Percentiles rank a stretch among this genome's conserved stretches.
These are phyloP conservation scores for Slavum lentiscoides DNA, from an alignment of 2,888 invertebrate species.

Conservation along the genomic window DNA sequence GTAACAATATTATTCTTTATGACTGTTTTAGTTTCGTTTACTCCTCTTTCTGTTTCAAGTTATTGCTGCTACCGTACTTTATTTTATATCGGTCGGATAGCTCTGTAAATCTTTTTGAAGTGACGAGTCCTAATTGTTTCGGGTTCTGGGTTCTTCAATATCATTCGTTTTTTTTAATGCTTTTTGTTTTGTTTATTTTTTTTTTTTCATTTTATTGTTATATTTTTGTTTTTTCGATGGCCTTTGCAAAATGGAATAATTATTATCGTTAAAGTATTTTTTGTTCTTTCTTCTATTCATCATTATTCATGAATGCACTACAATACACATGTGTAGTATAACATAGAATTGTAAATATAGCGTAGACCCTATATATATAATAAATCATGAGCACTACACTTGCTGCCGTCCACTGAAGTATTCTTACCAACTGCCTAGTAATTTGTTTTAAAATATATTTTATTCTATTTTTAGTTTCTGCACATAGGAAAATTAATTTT, in stretches of 20 bases:
- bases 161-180: background rate
- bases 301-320: background rate
- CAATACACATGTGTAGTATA: background rate
- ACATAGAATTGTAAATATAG: slow-evolving; percentile 12
- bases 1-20: background rate
- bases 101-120: background rate
- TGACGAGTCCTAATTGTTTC: background rate
- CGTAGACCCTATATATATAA: background rate
- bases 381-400: background rate
- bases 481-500: background rate
- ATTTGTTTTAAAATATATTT: background rate
- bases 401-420: slow-evolving; percentile 15
- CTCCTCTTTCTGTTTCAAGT: background rate
- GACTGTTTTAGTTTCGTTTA: background rate
- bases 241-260: background rate
- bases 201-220: slow-evolving; percentile 1
- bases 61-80: background rate
- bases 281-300: background rate
- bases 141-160: background rate
- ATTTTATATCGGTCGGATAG: background rate
- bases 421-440: slow-evolving; percentile 12
- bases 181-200: slow-evolving; percentile 22
- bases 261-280: slow-evolving; percentile 6
- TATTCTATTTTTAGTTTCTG: slow-evolving; percentile 27
- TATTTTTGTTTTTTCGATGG: background rate